A percentile compares a stretch with the other conserved stretches of the same genome.
Conservation (phyloP, 2,797 vertebrate genomes). For the Spinibarbus caldwelli region DNA sequence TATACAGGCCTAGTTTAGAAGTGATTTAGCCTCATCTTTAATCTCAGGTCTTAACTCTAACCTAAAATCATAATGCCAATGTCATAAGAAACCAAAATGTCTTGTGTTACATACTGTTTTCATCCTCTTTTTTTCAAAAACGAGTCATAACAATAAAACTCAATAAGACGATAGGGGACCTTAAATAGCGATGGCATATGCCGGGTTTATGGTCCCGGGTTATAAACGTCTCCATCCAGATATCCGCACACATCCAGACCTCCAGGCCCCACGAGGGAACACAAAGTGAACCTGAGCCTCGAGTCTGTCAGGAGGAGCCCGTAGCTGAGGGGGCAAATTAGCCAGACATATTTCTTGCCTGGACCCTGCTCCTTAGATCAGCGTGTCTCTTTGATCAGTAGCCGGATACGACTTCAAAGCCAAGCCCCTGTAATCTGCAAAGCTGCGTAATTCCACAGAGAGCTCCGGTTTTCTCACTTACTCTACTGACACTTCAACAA, state of each 20-base stretch:
- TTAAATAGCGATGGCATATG: constrained; percentile 20
- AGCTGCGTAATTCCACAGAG: constrained; percentile 46
- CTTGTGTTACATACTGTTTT: not conserved
- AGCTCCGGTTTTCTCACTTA: constrained; percentile 59
- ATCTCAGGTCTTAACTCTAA: no score
- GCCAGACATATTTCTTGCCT: constrained; percentile 73
- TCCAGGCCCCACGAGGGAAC: constrained; percentile 19
- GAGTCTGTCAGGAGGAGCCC: constrained; percentile 16
- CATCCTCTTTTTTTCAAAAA: not conserved
- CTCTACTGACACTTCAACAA: constrained; percentile 43
- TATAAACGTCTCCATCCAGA: constrained; percentile 20
- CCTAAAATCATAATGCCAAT: not conserved
- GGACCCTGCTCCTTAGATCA: constrained; percentile 72
- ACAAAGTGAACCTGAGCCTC: constrained; percentile 41
- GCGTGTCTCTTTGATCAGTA: constrained; percentile 73
- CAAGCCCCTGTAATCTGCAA: constrained; percentile 19
- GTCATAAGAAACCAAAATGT: not conserved
- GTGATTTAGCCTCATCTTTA: not conserved
- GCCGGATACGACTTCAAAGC: constrained; percentile 78
- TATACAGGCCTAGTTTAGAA: not conserved
- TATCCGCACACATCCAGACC: constrained; percentile 20
- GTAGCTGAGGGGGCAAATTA: constrained; percentile 70
- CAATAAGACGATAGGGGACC: not conserved
- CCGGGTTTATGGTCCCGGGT: not conserved
- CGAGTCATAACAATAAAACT: constrained; percentile 22